Base-by-base conservation (phyloP, 2,797 vertebrate genomes). In the Pagetopsis macropterus region DNA sequence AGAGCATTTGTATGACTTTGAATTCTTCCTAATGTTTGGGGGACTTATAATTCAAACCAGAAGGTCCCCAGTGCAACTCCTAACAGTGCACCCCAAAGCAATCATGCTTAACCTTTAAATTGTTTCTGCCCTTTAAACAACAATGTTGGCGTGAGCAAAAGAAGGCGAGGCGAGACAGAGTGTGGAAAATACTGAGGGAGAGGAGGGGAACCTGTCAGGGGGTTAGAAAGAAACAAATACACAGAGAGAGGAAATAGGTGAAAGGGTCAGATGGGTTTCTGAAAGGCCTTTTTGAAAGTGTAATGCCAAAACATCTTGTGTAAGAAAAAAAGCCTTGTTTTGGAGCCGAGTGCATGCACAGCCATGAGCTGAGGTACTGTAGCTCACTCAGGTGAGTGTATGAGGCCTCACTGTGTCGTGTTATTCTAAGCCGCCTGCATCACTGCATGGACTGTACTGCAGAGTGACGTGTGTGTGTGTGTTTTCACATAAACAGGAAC, bases 401-500 rank as follows among this genome's bases (percentile, higher is more conserved):
- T 59, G 73, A 81, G 79, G 84, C 85, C 81, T 76, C 58, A 50
- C 23, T 5, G 66, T n/a, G 51, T 4, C 12, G 9, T 92, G 91
- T 93, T 93, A 79, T 91, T 90, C 72, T 85, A 91, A 87, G 82
- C 67, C 9, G 70, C 84, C 82, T 40, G 72, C 83, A 84, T 91
- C 86, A 82, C 84, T 87, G 73, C 70, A 3, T 4, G 23, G 77
- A 85, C 84, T 87, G 87, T 87, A 64, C 83, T 76, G 61, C 21
- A 45, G 71, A 80, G 58, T 65, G 65, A 62, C 19, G 56, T 45
- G 63, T 78, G 76, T 79, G 84, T 49, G 79, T 19, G 62, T 85
- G 72, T 91, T 89, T 86, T 54, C 84, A 89, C 52, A 78, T 88
- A 92, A 93, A 93, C 91, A 93, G 85, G 89, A 91, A 88, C 88